Evolutionary conservation across 2,797 vertebrate species (phyloP).

Genomic region (Phaenicophaeus curvirostris): DNA sequence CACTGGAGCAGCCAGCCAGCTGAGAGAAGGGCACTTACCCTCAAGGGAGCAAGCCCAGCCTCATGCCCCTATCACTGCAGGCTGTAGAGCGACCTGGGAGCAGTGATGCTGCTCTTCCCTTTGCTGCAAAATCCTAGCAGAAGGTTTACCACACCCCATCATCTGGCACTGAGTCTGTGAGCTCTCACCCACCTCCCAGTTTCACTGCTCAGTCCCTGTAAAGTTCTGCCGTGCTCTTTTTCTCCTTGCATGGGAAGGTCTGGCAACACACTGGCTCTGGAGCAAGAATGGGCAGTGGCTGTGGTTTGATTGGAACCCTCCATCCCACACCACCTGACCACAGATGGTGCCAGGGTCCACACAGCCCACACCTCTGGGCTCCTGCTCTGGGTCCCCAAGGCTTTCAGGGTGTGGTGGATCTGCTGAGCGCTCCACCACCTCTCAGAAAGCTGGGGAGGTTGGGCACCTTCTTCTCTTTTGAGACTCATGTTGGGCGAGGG

Average conservation of each 20-base stretch:
- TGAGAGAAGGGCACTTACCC: background rate
- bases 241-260: background rate
- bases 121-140: background rate
- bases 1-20: background rate
- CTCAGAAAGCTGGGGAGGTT: background rate
- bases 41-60: background rate
- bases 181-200: rapidly evolving
- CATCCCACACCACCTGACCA: rapidly evolving
- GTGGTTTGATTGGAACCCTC: background rate
- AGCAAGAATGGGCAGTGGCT: background rate
- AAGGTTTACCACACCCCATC: background rate
- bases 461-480: background rate
- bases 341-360: background rate
- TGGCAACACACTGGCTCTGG: rapidly evolving
- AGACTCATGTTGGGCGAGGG: background rate
- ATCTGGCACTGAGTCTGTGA: background rate
- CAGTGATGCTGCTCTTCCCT: background rate
- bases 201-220: background rate
- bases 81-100: rapidly evolving
- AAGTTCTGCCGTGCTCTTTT: background rate
- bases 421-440: background rate
- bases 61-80: background rate
- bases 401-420: background rate
- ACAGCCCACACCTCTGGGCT: background rate
- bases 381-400: background rate